These are phyloP conservation scores for Pelvicachromis taeniatus DNA, from an alignment of 2,113 vertebrate genomes.

Conservation along the genomic window DNA sequence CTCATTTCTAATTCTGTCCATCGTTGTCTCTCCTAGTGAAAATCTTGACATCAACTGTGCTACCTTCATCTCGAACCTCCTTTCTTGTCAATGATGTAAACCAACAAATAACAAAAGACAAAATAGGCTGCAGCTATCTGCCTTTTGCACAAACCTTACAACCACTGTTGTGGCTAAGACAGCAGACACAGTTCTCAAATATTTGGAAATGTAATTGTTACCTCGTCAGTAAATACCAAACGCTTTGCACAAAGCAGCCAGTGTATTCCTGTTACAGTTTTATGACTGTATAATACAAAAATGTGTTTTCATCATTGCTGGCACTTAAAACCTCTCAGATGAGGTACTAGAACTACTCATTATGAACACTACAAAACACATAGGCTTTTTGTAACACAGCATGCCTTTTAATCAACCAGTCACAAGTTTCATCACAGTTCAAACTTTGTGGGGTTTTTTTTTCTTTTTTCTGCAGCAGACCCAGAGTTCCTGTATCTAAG, in stretches of 20 bases:
- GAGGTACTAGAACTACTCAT: neutral
- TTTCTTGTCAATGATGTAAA: neutral
- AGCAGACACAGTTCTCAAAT: neutral
- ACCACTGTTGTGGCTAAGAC: neutral
- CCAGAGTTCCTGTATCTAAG: neutral
- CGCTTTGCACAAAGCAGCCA: neutral
- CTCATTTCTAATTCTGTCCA: neutral
- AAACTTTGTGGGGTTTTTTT: neutral
- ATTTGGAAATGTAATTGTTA: neutral
- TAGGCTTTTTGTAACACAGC: neutral
- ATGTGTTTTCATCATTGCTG: neutral
- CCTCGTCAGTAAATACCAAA: neutral
- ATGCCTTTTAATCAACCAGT: neutral
- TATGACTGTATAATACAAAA: neutral
- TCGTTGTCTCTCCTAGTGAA: neutral
- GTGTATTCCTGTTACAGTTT: neutral
- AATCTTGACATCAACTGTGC: neutral
- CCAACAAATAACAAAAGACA: neutral
- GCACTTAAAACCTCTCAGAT: neutral
- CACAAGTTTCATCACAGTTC: neutral
- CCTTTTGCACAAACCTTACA: neutral
- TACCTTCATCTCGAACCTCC: neutral
- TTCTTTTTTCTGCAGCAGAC: neutral
- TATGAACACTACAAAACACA: neutral
- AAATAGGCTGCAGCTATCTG: neutral